Percentiles rank a stretch among this genome's conserved stretches.
phyloP scores from a whole-genome alignment of 1,140 invertebrate species.

The Telenomus remus region DNA sequence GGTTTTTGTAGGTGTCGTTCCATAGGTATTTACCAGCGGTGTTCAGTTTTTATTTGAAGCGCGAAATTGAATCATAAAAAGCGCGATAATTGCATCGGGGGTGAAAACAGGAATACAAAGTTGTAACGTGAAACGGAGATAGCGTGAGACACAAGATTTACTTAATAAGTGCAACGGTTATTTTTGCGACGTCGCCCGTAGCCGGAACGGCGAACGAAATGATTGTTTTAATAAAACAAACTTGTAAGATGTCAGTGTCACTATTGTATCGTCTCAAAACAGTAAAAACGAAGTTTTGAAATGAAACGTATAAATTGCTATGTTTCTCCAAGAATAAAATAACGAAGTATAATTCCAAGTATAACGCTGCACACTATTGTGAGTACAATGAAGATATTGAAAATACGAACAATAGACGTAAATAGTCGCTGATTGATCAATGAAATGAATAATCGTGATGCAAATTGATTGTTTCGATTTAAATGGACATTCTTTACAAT shows the following conservation, averaged over 20 bases:
- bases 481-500: constrained; percentile 55
- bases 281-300: constrained; percentile 17
- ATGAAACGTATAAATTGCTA: too few relatives aligned
- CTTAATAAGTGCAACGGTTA: constrained; percentile 33
- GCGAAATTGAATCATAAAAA: not conserved
- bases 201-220: constrained; percentile 20
- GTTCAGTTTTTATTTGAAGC: constrained; percentile 19
- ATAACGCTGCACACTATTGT: constrained; percentile 55
- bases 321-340: constrained; percentile 28
- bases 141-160: constrained; percentile 7
- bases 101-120: constrained; percentile 5
- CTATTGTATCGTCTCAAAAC: constrained; percentile 38
- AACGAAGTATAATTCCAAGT: constrained; percentile 48
- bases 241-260: constrained; percentile 14
- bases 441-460: constrained; percentile 59
- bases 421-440: constrained; percentile 59
- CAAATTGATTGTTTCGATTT: constrained; percentile 56
- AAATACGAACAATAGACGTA: constrained; percentile 57
- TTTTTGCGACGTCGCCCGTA: constrained; percentile 3
- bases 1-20: constrained; percentile 21
- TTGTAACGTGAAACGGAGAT: constrained; percentile 18
- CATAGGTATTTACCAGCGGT: not conserved
- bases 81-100: constrained; percentile 16
- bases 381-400: constrained; percentile 50
- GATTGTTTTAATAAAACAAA: constrained; percentile 31